phyloP scores from a whole-genome alignment of 2,113 vertebrate genomes.

The Donacobius atricapilla region DNA sequence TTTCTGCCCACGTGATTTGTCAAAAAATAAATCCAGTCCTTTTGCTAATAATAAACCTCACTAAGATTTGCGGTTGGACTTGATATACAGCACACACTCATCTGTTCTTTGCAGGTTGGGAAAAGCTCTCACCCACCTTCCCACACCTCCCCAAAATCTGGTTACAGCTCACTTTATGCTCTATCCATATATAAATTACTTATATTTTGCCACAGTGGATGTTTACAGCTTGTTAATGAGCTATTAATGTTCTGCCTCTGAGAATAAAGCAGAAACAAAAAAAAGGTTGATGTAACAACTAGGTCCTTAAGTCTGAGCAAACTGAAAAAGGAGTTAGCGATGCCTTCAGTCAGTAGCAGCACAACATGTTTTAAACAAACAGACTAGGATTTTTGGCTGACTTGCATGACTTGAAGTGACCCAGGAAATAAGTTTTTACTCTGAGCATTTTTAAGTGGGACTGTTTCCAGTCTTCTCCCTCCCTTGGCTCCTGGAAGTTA shows the following conservation, averaged over 20 bases:
- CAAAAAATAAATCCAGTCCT: neutral
- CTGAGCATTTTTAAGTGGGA: neutral
- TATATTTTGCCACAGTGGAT: neutral
- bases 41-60: slow-evolving; percentile 30
- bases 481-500: neutral
- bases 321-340: neutral
- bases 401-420: neutral
- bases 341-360: neutral
- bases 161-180: neutral
- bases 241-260: neutral
- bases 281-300: neutral
- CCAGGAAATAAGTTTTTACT: neutral
- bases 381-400: neutral
- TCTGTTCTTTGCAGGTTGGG: slow-evolving; percentile 12
- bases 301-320: neutral
- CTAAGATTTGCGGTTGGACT: neutral
- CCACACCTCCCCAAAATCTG: slow-evolving; percentile 41
- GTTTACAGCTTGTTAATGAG: neutral
- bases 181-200: neutral
- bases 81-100: neutral
- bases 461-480: neutral
- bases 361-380: neutral
- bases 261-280: neutral
- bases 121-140: slow-evolving; percentile 6
- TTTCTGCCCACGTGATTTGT: neutral